Evolutionary conservation across 2,888 invertebrate species (phyloP), one percentile per base, ranked within the genome.

Genomic region (Cepaea hortensis): DNA sequence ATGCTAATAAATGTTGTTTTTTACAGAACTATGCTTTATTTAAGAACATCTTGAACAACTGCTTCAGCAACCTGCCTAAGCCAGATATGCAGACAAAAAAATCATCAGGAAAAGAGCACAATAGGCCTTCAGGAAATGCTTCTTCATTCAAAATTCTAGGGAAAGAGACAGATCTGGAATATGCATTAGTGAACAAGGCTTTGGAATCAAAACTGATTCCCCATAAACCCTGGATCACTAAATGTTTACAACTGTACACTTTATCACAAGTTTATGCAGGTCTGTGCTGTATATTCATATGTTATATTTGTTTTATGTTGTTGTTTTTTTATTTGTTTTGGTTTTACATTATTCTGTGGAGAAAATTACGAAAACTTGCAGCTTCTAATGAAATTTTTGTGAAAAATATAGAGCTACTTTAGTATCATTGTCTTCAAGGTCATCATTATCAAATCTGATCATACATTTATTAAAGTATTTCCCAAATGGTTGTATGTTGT

Each of bases 221-320:
- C 0, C 93, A 93, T 89, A 94, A 94, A 87, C 91, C 93, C 5
- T 94, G 94, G 94, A 89, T 94, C 6, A 91, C 91, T 70, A 94
- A 94, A 88, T 94, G 93, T 89, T 88, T 91, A 88, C 94, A 94
- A 90, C 92, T 94, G 65, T 93, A 93, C 89, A 91, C 91, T 75
- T 90, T 94, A 35, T 92, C 94, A 48, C 91, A 92, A 85, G 93
- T 93, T 48, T 93, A 94, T 87, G 92, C 93, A 90, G 94, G 94
- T 94, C 88, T 88, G 90, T 85, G 55, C 55, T 9, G 46, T 13
- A 46, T 80, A 80, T 81, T 5, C 1, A 61, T 61, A 23, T 61
- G 7, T 48, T 35, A 35, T 35, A 35, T 35, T 65, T 76, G 20
- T 76, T 73, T 15, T 61, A 35, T 55, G 6, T 61, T 20, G 7